Conservation (phyloP, 2,888 invertebrate genomes). For the Drosophila melanosoma region DNA sequence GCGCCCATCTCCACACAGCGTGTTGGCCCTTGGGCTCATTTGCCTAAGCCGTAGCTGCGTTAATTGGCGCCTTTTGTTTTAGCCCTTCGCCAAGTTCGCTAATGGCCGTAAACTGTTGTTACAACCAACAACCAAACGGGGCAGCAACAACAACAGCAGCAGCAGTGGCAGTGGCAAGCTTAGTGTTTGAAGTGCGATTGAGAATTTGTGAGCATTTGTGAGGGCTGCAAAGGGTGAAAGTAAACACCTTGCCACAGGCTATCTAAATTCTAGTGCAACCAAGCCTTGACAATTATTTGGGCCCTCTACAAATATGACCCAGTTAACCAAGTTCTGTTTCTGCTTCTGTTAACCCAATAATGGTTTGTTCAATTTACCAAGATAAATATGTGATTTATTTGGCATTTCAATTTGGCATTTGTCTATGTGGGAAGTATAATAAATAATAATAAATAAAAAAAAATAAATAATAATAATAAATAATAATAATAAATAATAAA, state of each 20-base stretch:
- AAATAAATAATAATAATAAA: too few species aligned
- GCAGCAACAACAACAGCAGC: slow-evolving; percentile 5
- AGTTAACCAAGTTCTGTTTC: not conserved
- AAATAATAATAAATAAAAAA: too few species aligned
- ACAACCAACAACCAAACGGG: slow-evolving; percentile 35
- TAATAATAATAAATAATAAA: too few species aligned
- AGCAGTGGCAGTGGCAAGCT: not conserved
- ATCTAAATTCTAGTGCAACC: slow-evolving; percentile 6
- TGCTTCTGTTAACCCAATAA: not conserved
- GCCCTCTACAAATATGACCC: slow-evolving; percentile 22
- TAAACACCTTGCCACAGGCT: slow-evolving; percentile 47
- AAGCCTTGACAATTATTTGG: slow-evolving; percentile 40
- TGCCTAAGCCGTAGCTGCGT: slow-evolving; percentile 66
- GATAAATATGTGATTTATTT: not conserved
- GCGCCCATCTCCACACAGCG: not conserved
- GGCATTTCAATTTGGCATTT: not conserved
- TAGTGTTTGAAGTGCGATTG: slow-evolving; percentile 68
- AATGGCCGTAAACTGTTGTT: slow-evolving; percentile 67
- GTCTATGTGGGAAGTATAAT: not conserved
- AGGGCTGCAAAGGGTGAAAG: slow-evolving; percentile 30
- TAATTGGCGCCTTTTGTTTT: slow-evolving; percentile 77
- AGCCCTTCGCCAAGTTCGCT: slow-evolving; percentile 49
- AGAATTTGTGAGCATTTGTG: slow-evolving; percentile 58
- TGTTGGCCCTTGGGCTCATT: slow-evolving; percentile 53
- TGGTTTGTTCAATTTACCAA: not conserved